phyloP scores from a whole-genome alignment of 1,140 invertebrate species.

The Bombus huntii region DNA sequence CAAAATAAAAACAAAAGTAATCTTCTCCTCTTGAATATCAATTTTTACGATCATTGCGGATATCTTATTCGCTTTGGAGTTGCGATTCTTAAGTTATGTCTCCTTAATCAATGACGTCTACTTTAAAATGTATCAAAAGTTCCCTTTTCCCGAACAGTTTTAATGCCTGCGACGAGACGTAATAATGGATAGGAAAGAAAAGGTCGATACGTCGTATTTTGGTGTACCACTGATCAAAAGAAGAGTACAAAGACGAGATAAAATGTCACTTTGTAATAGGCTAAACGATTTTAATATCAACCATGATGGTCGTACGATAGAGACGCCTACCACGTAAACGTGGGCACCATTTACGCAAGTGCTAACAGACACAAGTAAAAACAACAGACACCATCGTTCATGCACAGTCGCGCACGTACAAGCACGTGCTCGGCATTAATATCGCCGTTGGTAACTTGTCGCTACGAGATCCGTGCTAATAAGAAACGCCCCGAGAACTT shows the following conservation, averaged over 20 bases:
- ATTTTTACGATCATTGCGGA: not conserved
- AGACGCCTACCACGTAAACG: constrained; percentile 33
- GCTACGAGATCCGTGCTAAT: constrained; percentile 37
- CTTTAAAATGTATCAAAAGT: not conserved
- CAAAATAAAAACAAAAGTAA: constrained; percentile 21
- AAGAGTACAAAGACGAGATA: not conserved
- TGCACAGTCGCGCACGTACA: constrained; percentile 33
- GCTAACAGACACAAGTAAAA: constrained; percentile 5
- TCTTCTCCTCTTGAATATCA: not conserved
- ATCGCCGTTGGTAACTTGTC: constrained; percentile 6
- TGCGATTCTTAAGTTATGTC: not conserved
- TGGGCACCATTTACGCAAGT: constrained; percentile 45
- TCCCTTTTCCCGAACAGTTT: no score
- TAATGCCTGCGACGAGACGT: not conserved
- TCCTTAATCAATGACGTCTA: not conserved
- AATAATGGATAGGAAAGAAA: not conserved
- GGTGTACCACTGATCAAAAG: not conserved
- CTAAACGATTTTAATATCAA: constrained; percentile 33
- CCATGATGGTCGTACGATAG: not conserved
- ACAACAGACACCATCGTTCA: constrained; percentile 1
- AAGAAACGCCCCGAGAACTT: constrained; percentile 13
- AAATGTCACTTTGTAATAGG: not conserved
- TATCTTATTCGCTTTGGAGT: not conserved
- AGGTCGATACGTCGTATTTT: no score
- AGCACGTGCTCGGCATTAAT: constrained; percentile 53